Base-by-base conservation (phyloP, 2,113 vertebrate genomes). In the Zosterops lateralis region DNA sequence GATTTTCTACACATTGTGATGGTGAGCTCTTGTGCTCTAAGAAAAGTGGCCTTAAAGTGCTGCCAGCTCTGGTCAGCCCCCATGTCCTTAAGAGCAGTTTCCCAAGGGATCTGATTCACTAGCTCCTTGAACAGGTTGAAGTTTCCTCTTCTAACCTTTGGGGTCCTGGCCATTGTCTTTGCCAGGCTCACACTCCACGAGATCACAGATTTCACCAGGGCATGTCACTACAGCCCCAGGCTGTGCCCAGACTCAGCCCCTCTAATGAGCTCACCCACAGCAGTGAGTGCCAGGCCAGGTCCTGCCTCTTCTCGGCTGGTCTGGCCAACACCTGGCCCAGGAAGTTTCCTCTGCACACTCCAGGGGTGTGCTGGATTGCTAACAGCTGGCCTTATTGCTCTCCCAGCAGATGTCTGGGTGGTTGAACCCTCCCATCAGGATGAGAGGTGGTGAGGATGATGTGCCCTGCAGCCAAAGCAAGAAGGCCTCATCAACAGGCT, bases 41-140 rank as follows among this genome's bases (percentile, higher is more conserved):
- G 54, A 22, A 31, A 50, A 34, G 14, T 22, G 17, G 10, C 18
- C 42, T 28, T 14, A 26, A 67, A 51, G 14, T 26, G 5, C 22
- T 61, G 45, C 32, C 32, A 45, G 26, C 14, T n/a, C 5, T 10
- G 26, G 32, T 68, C 26, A 53, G 45, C 3, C 6, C 26, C 6
- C 0, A 0, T 22, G 21, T 32, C 21, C 51, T 31, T 31, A 31
- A 54, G 28, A 54, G 12, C 51, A 54, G 51, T 76, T 67, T 77
- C 38, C 32, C 18, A 61, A 45, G n/a, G 47, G 38, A n/a, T 77
- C 14, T 61, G 15, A 29, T n/a, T 68, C 22, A 53, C n/a, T 9
- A 44, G 10, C 5, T 38, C 18, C 38, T 68, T 77, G 12, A 61
- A 61, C 3, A 22, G 18, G 4, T 38, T 0, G 0, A 17, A 32